Base-by-base conservation (phyloP, 2,888 invertebrate genomes). In the Stegophylla sp. region DNA sequence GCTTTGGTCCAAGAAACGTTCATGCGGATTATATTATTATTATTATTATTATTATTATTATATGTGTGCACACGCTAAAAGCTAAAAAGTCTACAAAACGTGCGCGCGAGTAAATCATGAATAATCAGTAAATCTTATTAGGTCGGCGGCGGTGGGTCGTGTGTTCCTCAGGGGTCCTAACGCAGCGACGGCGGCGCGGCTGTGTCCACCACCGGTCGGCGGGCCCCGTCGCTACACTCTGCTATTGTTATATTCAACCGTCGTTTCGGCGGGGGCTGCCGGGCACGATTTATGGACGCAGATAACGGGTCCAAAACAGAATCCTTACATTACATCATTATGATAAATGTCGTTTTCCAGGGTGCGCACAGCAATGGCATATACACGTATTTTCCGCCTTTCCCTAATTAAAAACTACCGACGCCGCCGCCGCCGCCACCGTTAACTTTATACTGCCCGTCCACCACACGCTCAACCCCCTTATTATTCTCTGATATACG, bases 91-190 rank as follows among this genome's bases (percentile, higher is more conserved):
- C 69, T 79, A 79, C 79, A 48, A 41, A 71, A 79, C 59, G 79
- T 7, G 79, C 71, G 79, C 59, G 79, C 12, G 79, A 79, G 79
- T 79, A 79, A 79, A 79, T 79, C 79, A 79, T 41, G 71, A 79
- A 79, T 71, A 79, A 79, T 79, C 79, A 71, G 79, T 79, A 79
- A 79, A 79, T 79, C 79, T 79, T 79, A 79, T 79, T 79, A 79
- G 79, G 77, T 77, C 69, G 74, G 26, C 51, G 76, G 53, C 13
- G 43, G 59, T 48, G 74, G 45, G 28, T 53, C 13, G 74, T 10
- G 61, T 17, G 75, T 79, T 79, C 79, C 61, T 71, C 69, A 3
- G 79, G 79, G 79, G 79, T 79, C 71, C 71, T n/a, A n/a, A n/a
- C n/a, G n/a, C n/a, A n/a, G n/a, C n/a, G 79, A 10, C 28, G 48